These are phyloP conservation scores for Gastracanthus pulcherrimus DNA, from an alignment of 2,888 invertebrate species.

Conservation along the genomic window DNA sequence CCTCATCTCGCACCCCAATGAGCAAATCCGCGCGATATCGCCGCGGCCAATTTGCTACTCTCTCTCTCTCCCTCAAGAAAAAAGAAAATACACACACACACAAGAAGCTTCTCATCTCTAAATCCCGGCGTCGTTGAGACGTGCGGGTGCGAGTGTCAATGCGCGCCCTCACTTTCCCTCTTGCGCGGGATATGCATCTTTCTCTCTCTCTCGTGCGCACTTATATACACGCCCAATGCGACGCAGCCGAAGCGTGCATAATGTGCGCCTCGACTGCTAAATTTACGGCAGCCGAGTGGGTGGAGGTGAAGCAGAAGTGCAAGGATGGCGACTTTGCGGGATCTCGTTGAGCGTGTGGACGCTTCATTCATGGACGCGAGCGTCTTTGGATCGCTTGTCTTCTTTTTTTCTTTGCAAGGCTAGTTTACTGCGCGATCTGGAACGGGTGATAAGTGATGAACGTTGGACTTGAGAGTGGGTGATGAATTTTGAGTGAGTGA, in stretches of 20 bases:
- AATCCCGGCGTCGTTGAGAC: conserved; percentile 41
- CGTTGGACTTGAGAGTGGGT: too few relatives aligned
- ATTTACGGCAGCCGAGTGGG: conserved; percentile 68
- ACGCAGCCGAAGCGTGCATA: conserved; percentile 75
- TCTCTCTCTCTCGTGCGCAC: too few relatives aligned
- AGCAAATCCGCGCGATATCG: background rate
- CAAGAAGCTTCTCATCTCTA: conserved; percentile 17
- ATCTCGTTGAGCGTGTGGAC: background rate
- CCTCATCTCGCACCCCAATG: too few relatives aligned
- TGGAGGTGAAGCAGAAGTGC: background rate
- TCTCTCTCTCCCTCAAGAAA: background rate
- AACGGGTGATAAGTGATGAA: too few relatives aligned
- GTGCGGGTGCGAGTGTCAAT: conserved; percentile 23
- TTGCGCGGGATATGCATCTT: background rate
- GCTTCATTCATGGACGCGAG: background rate
- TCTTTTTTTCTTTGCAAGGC: background rate
- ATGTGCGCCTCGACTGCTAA: conserved; percentile 75
- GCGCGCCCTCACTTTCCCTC: conserved; percentile 44
- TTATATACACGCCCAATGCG: conserved; percentile 70
- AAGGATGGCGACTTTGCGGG: background rate
- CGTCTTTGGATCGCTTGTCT: too few relatives aligned
- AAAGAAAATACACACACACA: background rate
- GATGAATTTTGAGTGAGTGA: too few relatives aligned
- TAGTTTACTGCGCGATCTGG: too few relatives aligned
- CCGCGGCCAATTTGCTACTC: background rate